These are phyloP conservation scores for Yponomeuta plumbellus DNA, from an alignment of 2,888 invertebrate genomes.

Conservation along the genomic window DNA sequence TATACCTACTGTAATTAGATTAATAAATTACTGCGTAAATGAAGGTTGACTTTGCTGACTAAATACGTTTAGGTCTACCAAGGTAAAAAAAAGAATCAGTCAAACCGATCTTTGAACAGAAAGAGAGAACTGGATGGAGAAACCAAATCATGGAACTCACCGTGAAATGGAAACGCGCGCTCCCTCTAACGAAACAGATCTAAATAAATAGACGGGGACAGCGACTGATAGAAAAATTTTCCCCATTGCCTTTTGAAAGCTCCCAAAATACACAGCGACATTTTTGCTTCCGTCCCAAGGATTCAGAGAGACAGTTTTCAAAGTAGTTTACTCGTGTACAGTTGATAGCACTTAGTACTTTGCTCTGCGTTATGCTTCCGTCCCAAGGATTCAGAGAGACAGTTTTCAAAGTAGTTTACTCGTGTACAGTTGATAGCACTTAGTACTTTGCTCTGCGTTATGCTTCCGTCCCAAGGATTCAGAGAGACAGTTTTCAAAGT, in stretches of 20 bases:
- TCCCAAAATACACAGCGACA: not conserved
- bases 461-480: not conserved
- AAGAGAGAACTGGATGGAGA: too few relatives aligned
- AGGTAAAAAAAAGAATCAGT: too few relatives aligned
- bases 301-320: not conserved
- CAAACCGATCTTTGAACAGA: too few relatives aligned
- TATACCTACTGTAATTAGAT: too few relatives aligned
- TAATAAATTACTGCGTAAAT: too few relatives aligned
- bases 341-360: too few relatives aligned
- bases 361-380: too few relatives aligned
- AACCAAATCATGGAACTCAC: not conserved
- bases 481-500: not conserved
- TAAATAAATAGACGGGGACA: slow-evolving; percentile 59
- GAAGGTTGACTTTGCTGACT: too few relatives aligned
- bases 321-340: not conserved
- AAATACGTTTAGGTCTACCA: too few relatives aligned
- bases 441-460: too few relatives aligned
- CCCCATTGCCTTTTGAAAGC: slow-evolving; percentile 40
- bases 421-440: too few relatives aligned
- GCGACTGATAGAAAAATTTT: slow-evolving; percentile 61
- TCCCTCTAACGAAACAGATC: slow-evolving; percentile 71
- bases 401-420: not conserved
- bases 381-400: not conserved
- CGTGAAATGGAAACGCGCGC: slow-evolving; percentile 43
- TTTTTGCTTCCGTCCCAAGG: not conserved